Evolutionary conservation across 2,113 vertebrate species (phyloP).

Genomic region (Macrotus californicus): DNA sequence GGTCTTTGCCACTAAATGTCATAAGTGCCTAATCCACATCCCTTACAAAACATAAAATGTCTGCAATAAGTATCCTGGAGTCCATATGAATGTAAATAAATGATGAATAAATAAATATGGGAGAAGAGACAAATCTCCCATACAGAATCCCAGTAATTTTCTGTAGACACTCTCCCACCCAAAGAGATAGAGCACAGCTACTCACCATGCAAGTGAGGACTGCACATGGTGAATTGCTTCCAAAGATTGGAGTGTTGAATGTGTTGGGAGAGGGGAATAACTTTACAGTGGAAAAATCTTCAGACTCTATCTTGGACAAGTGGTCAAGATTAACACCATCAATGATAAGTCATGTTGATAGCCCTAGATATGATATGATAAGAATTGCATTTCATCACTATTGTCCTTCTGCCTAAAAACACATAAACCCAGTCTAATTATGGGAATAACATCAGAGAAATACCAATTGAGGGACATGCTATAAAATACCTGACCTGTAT

Average conservation of each 20-base stretch:
- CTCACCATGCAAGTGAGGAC: background rate
- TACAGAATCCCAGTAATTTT: conserved; percentile 16
- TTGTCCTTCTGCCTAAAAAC: background rate
- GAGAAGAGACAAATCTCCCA: background rate
- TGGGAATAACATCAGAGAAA: background rate
- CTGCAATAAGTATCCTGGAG: background rate
- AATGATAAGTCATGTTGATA: conserved; percentile 15
- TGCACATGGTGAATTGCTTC: background rate
- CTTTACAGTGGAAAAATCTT: background rate
- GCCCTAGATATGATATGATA: background rate
- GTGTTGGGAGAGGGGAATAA: background rate
- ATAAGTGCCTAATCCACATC: background rate
- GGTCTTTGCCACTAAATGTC: background rate
- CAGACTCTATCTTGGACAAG: background rate
- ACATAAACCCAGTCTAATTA: background rate
- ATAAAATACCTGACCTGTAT: background rate
- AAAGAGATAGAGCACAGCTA: background rate
- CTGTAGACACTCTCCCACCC: background rate
- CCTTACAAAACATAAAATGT: background rate
- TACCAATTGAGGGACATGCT: background rate
- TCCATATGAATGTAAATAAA: background rate
- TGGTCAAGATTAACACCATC: conserved; percentile 6
- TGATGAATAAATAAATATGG: background rate
- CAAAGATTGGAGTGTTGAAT: background rate
- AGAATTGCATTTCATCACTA: background rate